Evolutionary conservation across 2,888 invertebrate species (phyloP).

Genomic region (Drosophila nr. perissopoda): DNA sequence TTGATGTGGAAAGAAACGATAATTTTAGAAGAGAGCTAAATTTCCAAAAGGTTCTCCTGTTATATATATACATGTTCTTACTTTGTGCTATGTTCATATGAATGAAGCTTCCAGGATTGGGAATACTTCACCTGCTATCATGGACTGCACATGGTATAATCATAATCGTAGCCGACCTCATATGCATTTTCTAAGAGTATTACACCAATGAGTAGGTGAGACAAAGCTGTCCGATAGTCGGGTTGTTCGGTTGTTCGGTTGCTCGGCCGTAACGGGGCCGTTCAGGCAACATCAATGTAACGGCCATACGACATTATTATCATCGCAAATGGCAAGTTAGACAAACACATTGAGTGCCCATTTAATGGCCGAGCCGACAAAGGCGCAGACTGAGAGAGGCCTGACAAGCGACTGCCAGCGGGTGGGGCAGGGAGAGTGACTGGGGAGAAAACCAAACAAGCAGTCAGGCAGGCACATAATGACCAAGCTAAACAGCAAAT

Average conservation of each 20-base stretch:
- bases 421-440: background rate
- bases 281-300: slow-evolving; percentile 72
- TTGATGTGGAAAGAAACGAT: background rate
- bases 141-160: background rate
- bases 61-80: background rate
- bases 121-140: background rate
- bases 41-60: background rate
- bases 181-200: slow-evolving; percentile 18
- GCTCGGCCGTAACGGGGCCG: slow-evolving; percentile 48
- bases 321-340: slow-evolving; percentile 80
- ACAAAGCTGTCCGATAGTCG: slow-evolving; percentile 35
- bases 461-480: slow-evolving; percentile 65
- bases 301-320: slow-evolving; percentile 80
- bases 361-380: slow-evolving; percentile 70
- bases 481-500: slow-evolving; percentile 80
- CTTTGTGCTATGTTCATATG: background rate
- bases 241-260: slow-evolving; percentile 16
- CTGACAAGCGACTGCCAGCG: slow-evolving; percentile 29
- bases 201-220: slow-evolving; percentile 35
- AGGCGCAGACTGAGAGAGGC: slow-evolving; percentile 35
- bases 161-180: background rate
- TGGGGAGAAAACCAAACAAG: slow-evolving; percentile 6
- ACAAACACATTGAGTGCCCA: slow-evolving; percentile 79
- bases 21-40: background rate
- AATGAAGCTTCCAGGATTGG: background rate